Base-by-base conservation (phyloP, 2,888 invertebrate species). In the Alitta virens region DNA sequence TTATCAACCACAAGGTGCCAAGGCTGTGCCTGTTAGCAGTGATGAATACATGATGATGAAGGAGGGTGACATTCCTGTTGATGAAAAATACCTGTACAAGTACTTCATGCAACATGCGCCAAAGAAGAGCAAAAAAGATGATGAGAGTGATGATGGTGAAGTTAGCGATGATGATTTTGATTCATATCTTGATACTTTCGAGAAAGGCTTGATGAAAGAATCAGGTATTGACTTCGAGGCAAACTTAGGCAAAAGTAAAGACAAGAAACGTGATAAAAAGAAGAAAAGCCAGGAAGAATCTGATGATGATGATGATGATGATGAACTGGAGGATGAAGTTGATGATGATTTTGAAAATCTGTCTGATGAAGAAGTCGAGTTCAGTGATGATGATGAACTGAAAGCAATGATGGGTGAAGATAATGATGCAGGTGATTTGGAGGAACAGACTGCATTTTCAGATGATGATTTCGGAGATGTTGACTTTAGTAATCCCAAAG, bases 81-180 rank as follows among this genome's bases (percentile, higher is more conserved):
- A 98, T 74, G 97, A 98, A 81, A 85, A 87, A 64, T 95, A 91
- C 80, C 85, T 94, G 71, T 90, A 92, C 75, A 87, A 87, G 86
- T 91, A 82, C 64, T 81, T 81, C 68, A 74, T 63, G 58, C 71
- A 74, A 67, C 58, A 84, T 16, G 84, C 84, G 46, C 64, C 65
- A 9, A 68, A 72, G 42, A 70, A 65, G 46, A 65, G 59, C 24
- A 65, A 62, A 26, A 68, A 66, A 0, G 86, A 87, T 51, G 86
- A 88, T 40, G 86, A 86, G 50, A 90, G 91, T 33, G 86, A 88
- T 55, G 86, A 88, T 27, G 86, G 85, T 49, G 91, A 91, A 52
- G 89, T 94, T 12, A 87, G 86, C 67, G 90, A 90, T 74, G 89
- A 89, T 51, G 91, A 91, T 79, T 91, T 91, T 76, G 88, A 91